Evolutionary conservation across 1,140 invertebrate species (phyloP).

Genomic region (Drosophila takahashii): DNA sequence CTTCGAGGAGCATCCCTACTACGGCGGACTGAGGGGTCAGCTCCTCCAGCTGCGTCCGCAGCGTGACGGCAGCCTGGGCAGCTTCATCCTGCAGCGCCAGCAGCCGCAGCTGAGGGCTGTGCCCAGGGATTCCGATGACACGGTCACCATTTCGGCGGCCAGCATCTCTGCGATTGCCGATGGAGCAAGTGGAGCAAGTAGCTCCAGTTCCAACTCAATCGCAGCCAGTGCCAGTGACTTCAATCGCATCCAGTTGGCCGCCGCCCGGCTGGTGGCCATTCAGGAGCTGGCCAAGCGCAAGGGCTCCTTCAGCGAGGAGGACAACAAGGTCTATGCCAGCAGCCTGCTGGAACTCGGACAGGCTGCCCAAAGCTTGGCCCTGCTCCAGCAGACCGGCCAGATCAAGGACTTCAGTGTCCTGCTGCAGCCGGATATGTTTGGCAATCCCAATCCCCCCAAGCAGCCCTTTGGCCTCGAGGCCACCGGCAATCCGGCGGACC

Average conservation of each 20-base stretch:
- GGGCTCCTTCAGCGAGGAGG: constrained; percentile 84
- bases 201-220: constrained; percentile 34
- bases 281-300: constrained; percentile 85
- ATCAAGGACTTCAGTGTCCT: constrained; percentile 83
- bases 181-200: constrained; percentile 54
- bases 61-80: constrained; percentile 51
- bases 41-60: constrained; percentile 65
- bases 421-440: constrained; percentile 69
- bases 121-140: constrained; percentile 59
- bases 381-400: constrained; percentile 80
- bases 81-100: constrained; percentile 50
- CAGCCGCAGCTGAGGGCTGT: constrained; percentile 45
- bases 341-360: constrained; percentile 85
- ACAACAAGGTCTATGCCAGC: constrained; percentile 85
- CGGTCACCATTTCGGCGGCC: constrained; percentile 67
- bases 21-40: constrained; percentile 88
- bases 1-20: constrained; percentile 85
- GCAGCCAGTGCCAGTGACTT: constrained; percentile 75
- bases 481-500: constrained; percentile 56
- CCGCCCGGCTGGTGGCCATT: constrained; percentile 85
- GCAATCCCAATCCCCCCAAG: constrained; percentile 40
- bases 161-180: constrained; percentile 72
- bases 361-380: constrained; percentile 85
- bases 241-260: constrained; percentile 85
- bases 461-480: constrained; percentile 67